Evolutionary conservation across 2,888 invertebrate species (phyloP).

Genomic region (Leucoma salicis): DNA sequence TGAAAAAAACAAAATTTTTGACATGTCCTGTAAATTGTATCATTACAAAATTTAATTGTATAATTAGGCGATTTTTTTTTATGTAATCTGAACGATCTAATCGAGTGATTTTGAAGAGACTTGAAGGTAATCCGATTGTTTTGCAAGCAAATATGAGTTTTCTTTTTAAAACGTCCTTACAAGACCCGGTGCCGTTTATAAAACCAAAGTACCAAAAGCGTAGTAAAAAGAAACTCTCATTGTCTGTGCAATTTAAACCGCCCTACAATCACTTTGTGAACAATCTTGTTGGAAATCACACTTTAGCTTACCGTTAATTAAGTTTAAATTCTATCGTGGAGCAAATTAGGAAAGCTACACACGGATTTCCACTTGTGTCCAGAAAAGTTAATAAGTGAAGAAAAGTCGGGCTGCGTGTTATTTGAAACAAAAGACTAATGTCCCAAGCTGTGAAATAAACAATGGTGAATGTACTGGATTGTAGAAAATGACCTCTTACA

Average conservation of each 20-base stretch:
- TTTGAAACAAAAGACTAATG: conserved; percentile 54
- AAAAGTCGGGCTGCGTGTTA: conserved; percentile 49
- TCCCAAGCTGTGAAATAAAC: conserved; percentile 38
- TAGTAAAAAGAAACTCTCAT: conserved; percentile 49
- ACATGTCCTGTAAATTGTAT: too few relatives aligned
- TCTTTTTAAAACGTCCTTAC: conserved; percentile 17
- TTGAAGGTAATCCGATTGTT: conserved; percentile 8
- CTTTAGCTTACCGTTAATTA: conserved; percentile 18
- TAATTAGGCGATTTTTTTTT: too few relatives aligned
- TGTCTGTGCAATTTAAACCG: conserved; percentile 50
- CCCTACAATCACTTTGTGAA: conserved; percentile 29
- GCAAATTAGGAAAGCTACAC: conserved; percentile 33
- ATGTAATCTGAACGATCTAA: too few relatives aligned
- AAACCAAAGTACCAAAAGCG: conserved; percentile 38
- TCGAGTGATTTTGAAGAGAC: too few relatives aligned
- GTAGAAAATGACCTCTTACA: conserved; percentile 37
- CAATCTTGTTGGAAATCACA: conserved; percentile 17
- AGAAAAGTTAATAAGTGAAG: conserved; percentile 60
- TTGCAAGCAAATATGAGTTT: conserved; percentile 17
- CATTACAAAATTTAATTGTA: too few relatives aligned
- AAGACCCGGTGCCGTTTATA: conserved; percentile 25
- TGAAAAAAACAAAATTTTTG: too few relatives aligned
- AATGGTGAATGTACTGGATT: conserved; percentile 26
- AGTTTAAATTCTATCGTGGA: conserved; percentile 20
- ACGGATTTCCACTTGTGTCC: conserved; percentile 52